Evolutionary conservation across 2,113 vertebrate species (phyloP), one percentile per base, ranked within the genome.

Genomic region (Calidris pugnax): DNA sequence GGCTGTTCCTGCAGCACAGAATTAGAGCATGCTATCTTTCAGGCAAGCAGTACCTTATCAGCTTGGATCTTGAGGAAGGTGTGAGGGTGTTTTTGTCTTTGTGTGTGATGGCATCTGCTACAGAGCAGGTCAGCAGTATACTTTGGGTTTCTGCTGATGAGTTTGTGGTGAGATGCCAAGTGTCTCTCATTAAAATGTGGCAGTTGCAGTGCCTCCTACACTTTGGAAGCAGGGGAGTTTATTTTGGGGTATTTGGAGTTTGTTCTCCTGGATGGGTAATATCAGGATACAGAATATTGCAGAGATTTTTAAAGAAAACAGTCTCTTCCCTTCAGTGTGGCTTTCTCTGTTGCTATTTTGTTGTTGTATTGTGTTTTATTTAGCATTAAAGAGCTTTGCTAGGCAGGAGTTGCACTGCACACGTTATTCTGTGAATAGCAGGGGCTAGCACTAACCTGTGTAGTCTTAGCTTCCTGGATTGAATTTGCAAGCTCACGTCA

Each of bases 401-500:
- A 57, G 90, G 48, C 71, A 88, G 57, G 56, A 81, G 43, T 92
- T 94, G 60, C 14, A 4, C 7, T 78, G 57, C 71, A 10, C 3
- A 0, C 35, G 15, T 64, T 91, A 71, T 84, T 24, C 45, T 71
- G 43, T 74, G 48, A 53, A 4, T 48, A 92, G 80, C 84, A 79
- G 80, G 72, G 80, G 30, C 53, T 64, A 47, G 37, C 30, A 27
- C 41, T 84, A 67, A 67, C 57, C 47, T 92, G 16, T 39, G 21
- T 87, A 75, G 53, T 87, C 15, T 78, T 72, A 89, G 84, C 53
- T 87, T 63, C 66, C 69, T 80, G 79, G 41, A 53, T 66, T 89
- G 43, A 79, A 72, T 93, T 90, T 96, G 62, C 56, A 66, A 95
- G 77, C 39, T 95, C 50, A 73, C 57, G 55, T 96, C 84, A 93